Conservation (phyloP, 2,888 invertebrate species). For the Oeneis ivallda region DNA sequence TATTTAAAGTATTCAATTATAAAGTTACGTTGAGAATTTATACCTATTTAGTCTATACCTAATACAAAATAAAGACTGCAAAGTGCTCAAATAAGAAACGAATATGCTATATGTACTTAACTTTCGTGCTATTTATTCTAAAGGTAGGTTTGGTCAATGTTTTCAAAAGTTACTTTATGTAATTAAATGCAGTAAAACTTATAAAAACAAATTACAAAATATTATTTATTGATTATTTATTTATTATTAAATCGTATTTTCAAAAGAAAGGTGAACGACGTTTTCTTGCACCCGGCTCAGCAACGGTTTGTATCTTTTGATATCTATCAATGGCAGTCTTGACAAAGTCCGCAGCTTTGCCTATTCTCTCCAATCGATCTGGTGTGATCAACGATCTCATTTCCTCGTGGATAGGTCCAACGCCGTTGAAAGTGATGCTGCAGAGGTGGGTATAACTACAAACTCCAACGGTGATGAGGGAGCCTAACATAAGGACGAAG, state of each 20-base stretch:
- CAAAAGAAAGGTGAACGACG: slow-evolving; percentile 45
- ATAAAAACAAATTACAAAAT: neutral
- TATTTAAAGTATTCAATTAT: no score
- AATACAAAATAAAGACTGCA: neutral
- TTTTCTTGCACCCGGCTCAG: slow-evolving; percentile 50
- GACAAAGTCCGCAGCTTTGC: slow-evolving; percentile 81
- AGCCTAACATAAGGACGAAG: slow-evolving; percentile 77
- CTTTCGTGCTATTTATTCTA: no score
- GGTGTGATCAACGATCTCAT: slow-evolving; percentile 82
- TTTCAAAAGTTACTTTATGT: no score
- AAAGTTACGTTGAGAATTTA: no score
- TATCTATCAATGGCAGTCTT: slow-evolving; percentile 84
- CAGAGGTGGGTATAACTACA: slow-evolving; percentile 85
- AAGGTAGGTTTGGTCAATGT: no score
- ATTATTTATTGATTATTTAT: neutral
- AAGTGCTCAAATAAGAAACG: neutral
- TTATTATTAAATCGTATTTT: neutral
- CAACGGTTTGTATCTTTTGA: slow-evolving; percentile 66
- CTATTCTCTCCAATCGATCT: slow-evolving; percentile 82
- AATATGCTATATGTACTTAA: no score
- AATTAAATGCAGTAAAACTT: no score
- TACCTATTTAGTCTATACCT: neutral
- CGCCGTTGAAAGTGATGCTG: slow-evolving; percentile 82
- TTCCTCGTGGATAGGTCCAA: slow-evolving; percentile 81
- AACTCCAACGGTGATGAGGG: slow-evolving; percentile 67